Percentiles rank a stretch among this genome's conserved stretches.
Evolutionary conservation across 2,888 invertebrate species (phyloP).

Genomic region (Noctuana brunneofusca): DNA sequence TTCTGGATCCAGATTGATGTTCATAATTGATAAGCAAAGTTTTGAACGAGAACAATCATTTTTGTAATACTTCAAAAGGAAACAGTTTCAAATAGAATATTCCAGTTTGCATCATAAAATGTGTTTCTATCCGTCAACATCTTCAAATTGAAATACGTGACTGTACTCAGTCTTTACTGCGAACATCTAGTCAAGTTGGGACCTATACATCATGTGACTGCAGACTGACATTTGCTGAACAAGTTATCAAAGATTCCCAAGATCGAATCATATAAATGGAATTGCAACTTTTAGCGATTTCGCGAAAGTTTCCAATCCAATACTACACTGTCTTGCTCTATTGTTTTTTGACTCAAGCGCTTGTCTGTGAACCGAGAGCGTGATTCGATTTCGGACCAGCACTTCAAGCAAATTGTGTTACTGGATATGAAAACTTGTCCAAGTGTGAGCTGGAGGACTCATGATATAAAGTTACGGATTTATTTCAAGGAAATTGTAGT

Average conservation of each 20-base stretch:
- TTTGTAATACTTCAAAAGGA: background rate
- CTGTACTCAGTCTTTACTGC: background rate
- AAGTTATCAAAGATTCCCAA: conserved; percentile 16
- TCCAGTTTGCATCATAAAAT: background rate
- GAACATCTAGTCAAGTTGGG: background rate
- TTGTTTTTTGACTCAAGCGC: conserved; percentile 24
- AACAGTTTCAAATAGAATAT: background rate
- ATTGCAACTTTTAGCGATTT: conserved; percentile 32
- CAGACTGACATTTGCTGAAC: background rate
- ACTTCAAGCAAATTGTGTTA: conserved; percentile 31
- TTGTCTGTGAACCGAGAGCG: conserved; percentile 13
- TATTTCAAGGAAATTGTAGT: background rate
- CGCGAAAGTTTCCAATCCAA: conserved; percentile 30
- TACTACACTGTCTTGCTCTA: conserved; percentile 27
- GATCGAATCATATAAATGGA: conserved; percentile 28
- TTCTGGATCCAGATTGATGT: too few species aligned
- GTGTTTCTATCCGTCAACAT: background rate
- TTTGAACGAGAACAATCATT: too few species aligned
- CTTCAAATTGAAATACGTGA: conserved; percentile 15
- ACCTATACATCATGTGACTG: conserved; percentile 10
- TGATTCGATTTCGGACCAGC: conserved; percentile 27
- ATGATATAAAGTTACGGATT: background rate
- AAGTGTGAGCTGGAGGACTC: conserved; percentile 4
- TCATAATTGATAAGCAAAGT: too few species aligned
- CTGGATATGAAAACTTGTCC: conserved; percentile 25